Evolutionary conservation across 2,888 invertebrate species (phyloP), one percentile per base, ranked within the genome.

Genomic region (Rotaria macrura): DNA sequence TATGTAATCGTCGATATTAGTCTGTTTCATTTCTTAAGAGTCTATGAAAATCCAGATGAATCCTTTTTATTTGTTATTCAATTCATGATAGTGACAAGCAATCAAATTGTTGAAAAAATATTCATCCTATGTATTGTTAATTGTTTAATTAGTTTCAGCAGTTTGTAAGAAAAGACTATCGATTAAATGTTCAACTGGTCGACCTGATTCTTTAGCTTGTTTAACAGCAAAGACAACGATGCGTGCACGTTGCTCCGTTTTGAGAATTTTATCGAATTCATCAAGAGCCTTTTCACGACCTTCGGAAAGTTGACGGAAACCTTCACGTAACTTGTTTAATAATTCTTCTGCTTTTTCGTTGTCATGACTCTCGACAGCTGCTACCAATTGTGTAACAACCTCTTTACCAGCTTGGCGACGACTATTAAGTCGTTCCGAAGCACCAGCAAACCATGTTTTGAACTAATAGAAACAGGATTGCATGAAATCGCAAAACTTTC

Each of bases 281-380:
- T 79, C 79, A 25, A 79, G 43, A 43, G 43, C 79, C 14, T 43
- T 79, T 79, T 79, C 79, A 14, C 79, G 40, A 43, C 79, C 79
- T 79, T 43, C 43, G 14, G 40, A 40, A n/a, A 43, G 43, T 79
- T 79, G 25, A 43, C 79, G 40, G 10, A 79, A 79, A 79, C 79
- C 79, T 79, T 79, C 79, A 43, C 79, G 79, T 79, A 79, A 43
- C 43, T 79, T 79, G 25, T 43, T 1, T 43, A 79, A 79, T n/a
- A 43, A 43, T 79, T 79, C 79, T 25, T 79, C 79, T 20, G n/a
- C n/a, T 43, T 40, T 43, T 38, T 23, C n/a, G 25, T n/a, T n/a
- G 20, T 79, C 79, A 4, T 43, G n/a, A 17, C 43, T n/a, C 10
- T 79, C 79, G n/a, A 43, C 79, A 43, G 79, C 79, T 25, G 25